These are phyloP conservation scores for Xanthia togata DNA, from an alignment of 2,888 invertebrate genomes.

Conservation along the genomic window DNA sequence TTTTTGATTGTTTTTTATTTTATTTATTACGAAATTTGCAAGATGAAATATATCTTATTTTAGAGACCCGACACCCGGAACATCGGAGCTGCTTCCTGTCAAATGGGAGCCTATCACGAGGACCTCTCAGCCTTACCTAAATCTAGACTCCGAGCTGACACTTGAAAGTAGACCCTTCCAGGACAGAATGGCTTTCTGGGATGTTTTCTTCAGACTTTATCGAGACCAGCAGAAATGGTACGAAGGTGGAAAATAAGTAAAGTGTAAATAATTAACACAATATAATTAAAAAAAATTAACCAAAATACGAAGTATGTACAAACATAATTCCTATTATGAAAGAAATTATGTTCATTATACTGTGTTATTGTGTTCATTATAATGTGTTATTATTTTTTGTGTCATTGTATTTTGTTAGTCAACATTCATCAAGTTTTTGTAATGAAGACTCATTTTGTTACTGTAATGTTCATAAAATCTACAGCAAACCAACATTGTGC, in stretches of 20 bases:
- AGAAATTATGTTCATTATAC: too few species aligned
- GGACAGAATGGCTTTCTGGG: slow-evolving; percentile 66
- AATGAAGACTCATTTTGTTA: too few species aligned
- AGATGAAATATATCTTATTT: not conserved
- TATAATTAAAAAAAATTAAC: not conserved
- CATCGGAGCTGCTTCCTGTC: slow-evolving; percentile 57
- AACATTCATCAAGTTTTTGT: too few species aligned
- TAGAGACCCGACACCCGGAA: slow-evolving; percentile 65
- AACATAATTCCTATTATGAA: too few species aligned
- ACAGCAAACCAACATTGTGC: too few species aligned
- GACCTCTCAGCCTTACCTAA: slow-evolving; percentile 51
- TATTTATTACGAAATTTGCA: not conserved
- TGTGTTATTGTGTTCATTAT: too few species aligned
- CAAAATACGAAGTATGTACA: too few species aligned
- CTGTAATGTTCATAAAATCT: too few species aligned
- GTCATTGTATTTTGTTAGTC: too few species aligned
- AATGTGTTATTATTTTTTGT: too few species aligned
- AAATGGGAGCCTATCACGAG: slow-evolving; percentile 63
- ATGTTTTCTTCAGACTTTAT: slow-evolving; percentile 66
- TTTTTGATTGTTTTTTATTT: not conserved
- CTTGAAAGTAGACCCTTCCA: slow-evolving; percentile 58
- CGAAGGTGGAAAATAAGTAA: not conserved
- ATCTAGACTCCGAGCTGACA: slow-evolving; percentile 48
- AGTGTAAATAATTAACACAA: not conserved
- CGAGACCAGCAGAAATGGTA: slow-evolving; percentile 42